These are phyloP conservation scores for Etheostoma spectabile DNA, from an alignment of 2,113 vertebrate genomes.

Conservation along the genomic window DNA sequence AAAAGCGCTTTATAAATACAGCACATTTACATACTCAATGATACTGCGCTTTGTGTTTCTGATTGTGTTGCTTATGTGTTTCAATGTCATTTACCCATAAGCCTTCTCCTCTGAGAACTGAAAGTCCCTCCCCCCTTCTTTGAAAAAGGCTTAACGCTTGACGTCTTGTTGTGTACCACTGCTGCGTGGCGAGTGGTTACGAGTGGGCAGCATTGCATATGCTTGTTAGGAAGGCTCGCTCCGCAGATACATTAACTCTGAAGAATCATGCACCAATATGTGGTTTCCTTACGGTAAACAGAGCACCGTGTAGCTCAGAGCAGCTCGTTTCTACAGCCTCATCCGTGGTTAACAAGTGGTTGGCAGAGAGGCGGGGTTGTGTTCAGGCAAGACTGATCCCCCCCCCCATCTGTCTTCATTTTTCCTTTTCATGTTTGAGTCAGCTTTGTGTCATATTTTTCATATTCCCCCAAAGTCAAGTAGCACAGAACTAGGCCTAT, in stretches of 20 bases:
- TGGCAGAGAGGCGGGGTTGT: conserved; percentile 4
- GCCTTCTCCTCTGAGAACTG: background rate
- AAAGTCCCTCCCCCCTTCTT: background rate
- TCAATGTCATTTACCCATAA: background rate
- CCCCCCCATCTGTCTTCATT: background rate
- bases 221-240: background rate
- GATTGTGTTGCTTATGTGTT: too few relatives aligned
- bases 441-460: fast-evolving
- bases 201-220: conserved; percentile 14
- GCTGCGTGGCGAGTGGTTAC: conserved; percentile 20
- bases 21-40: too few relatives aligned
- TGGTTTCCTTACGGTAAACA: conserved; percentile 61
- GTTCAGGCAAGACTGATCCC: background rate
- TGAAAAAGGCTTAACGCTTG: background rate
- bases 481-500: background rate
- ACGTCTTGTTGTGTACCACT: background rate
- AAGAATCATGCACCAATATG: conserved; percentile 4
- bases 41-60: background rate
- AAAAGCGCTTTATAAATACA: too few relatives aligned
- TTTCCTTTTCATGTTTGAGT: background rate
- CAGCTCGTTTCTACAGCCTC: conserved; percentile 23
- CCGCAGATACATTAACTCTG: background rate
- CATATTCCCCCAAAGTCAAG: background rate
- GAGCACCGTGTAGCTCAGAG: background rate
- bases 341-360: conserved; percentile 63